A percentile compares a stretch with the other conserved stretches of the same genome.
phyloP scores from a whole-genome alignment of 2,113 vertebrate species.

The Accipiter virgatus region DNA sequence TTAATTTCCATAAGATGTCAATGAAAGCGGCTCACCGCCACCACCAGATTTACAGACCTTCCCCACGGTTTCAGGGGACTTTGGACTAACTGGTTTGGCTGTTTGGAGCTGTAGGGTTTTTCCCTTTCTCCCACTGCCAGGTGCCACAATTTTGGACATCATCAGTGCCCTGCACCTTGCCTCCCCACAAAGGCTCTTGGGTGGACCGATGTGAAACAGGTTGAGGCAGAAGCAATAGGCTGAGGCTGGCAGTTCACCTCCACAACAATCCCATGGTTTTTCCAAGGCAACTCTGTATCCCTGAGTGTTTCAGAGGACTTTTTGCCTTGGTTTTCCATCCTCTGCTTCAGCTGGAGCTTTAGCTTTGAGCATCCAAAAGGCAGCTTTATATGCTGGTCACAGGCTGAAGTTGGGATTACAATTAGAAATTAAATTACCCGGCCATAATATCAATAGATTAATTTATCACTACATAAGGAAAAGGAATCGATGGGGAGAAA shows the following conservation, averaged over 20 bases:
- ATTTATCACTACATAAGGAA: neutral
- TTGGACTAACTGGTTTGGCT: slow-evolving; percentile 3
- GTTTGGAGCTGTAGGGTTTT: neutral
- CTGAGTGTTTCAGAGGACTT: neutral
- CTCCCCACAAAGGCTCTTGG: neutral
- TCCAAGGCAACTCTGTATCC: neutral
- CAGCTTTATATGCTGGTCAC: neutral
- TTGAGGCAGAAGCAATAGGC: neutral
- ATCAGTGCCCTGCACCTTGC: neutral
- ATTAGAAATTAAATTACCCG: slow-evolving; percentile 8
- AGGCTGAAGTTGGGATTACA: neutral
- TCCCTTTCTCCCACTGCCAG: neutral
- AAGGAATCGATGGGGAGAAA: neutral
- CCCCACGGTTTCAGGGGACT: neutral
- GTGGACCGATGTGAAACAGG: neutral
- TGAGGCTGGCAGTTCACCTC: neutral
- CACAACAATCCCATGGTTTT: neutral
- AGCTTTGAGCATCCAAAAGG: neutral
- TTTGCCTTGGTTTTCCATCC: neutral
- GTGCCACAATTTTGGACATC: neutral
- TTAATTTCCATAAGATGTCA: neutral
- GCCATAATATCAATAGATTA: neutral
- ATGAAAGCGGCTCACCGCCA: rapidly evolving
- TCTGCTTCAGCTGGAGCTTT: neutral
- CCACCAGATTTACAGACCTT: neutral